Conservation (phyloP, 2,888 invertebrate genomes). For the Drosophila phalerata region DNA sequence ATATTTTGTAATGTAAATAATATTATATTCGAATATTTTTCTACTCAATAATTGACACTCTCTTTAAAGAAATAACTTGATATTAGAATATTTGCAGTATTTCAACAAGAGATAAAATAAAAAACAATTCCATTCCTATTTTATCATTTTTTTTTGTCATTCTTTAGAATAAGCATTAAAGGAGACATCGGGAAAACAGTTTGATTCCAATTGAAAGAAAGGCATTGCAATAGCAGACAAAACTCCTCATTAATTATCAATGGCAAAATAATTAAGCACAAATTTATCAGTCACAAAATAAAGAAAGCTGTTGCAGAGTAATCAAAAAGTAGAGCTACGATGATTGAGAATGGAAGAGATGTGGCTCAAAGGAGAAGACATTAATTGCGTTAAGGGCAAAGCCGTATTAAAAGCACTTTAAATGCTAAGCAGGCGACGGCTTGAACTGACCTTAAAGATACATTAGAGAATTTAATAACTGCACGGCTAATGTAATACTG, state of each 20-base stretch:
- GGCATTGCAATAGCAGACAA: conserved; percentile 16
- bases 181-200: background rate
- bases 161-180: background rate
- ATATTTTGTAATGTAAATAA: no score
- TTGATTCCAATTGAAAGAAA: conserved; percentile 7
- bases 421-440: conserved; percentile 55
- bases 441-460: conserved; percentile 25
- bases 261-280: conserved; percentile 64
- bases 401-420: conserved; percentile 63
- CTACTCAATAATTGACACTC: background rate
- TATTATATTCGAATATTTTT: no score
- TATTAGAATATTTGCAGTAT: no score
- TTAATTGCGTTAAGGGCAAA: conserved; percentile 64
- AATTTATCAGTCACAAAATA: conserved; percentile 29
- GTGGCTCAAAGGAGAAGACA: conserved; percentile 24
- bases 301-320: conserved; percentile 16
- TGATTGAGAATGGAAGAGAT: conserved; percentile 7
- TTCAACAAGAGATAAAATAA: no score
- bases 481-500: conserved; percentile 54
- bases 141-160: no score
- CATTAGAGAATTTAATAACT: conserved; percentile 54
- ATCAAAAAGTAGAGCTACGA: conserved; percentile 23
- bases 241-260: conserved; percentile 63
- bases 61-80: no score
- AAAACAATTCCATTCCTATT: no score